A percentile compares a stretch with the other conserved stretches of the same genome.
These are phyloP conservation scores for Yponomeuta malinellus DNA, from an alignment of 2,888 invertebrate species.

Conservation along the genomic window DNA sequence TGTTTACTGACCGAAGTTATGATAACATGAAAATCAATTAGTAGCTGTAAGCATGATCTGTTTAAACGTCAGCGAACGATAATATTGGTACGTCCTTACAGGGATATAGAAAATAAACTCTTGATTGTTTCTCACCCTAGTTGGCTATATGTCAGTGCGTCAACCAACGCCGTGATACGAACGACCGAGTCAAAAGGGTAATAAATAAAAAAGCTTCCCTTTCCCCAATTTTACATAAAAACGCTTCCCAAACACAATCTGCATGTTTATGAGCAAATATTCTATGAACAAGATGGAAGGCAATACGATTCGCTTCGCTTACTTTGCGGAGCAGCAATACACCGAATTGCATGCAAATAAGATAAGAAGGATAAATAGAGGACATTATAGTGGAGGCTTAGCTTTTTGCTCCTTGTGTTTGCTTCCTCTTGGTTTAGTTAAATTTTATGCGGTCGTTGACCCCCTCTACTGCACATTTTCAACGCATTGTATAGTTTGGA, in stretches of 20 bases:
- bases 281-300: slow-evolving; percentile 67
- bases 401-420: slow-evolving; percentile 33
- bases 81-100: too few species aligned
- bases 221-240: slow-evolving; percentile 71
- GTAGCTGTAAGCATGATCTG: too few species aligned
- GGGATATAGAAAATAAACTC: too few species aligned
- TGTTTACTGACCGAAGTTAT: too few species aligned
- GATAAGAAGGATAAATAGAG: slow-evolving; percentile 66
- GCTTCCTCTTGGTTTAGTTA: slow-evolving; percentile 41
- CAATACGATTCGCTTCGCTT: slow-evolving; percentile 18
- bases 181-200: slow-evolving; percentile 64
- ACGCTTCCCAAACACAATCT: slow-evolving; percentile 73
- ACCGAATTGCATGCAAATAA: slow-evolving; percentile 73
- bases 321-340: slow-evolving; percentile 56
- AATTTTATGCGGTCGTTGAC: slow-evolving; percentile 48
- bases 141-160: slow-evolving; percentile 49
- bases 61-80: too few species aligned
- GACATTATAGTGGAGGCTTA: slow-evolving; percentile 40
- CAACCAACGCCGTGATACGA: slow-evolving; percentile 25
- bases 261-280: slow-evolving; percentile 75
- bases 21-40: too few species aligned
- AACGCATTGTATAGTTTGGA: neutral
- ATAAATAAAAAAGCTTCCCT: slow-evolving; percentile 72
- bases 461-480: slow-evolving; percentile 18
- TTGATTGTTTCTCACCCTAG: neutral